Base-by-base conservation (phyloP, 2,113 vertebrate genomes). In the Rissa tridactyla region DNA sequence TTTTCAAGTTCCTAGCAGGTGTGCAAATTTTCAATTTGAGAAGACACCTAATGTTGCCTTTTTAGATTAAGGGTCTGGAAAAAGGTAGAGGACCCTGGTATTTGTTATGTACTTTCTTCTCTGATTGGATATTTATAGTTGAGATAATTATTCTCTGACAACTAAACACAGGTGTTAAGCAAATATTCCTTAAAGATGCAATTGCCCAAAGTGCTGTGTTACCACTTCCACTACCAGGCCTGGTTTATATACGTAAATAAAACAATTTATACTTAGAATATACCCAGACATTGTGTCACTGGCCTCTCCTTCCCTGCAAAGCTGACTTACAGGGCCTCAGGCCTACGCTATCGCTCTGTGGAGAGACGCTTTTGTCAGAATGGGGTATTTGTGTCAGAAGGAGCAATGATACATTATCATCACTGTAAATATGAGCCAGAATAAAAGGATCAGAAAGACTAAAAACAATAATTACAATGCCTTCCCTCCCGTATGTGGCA, bases 201-300 rank as follows among this genome's bases (percentile, higher is more conserved):
- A 90, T 68, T 0, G 30, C 93, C 87, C 42, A 57, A 90, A 93
- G 62, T 69, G 30, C 7, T 85, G 36, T 90, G 95, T 94, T 88
- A 90, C 54, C 82, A 77, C 20, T 87, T 96, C 44, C 58, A 81
- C 13, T 66, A 89, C 8, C 27, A 95, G 18, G 27, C 25, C 44
- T 85, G 61, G 52, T 61, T 96, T 85, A 49, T 52, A 30, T 70
- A 65, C 34, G 70, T 80, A 96, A 97, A 96, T 87, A 96, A 96
- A 95, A 30, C 30, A 85, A 38, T 97, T 96, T 94, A 49, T 84
- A 72, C 78, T 91, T 70, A 77, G 25, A 88, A 80, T 69, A 86
- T 40, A 90, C 6, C 85, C 90, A 66, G 88, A 62, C 91, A 30
- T 36, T 44, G 69, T 96, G 93, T 83, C 88, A 90, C 82, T 86